phyloP scores from a whole-genome alignment of 1,140 invertebrate genomes.

The Maconellicoccus hirsutus region DNA sequence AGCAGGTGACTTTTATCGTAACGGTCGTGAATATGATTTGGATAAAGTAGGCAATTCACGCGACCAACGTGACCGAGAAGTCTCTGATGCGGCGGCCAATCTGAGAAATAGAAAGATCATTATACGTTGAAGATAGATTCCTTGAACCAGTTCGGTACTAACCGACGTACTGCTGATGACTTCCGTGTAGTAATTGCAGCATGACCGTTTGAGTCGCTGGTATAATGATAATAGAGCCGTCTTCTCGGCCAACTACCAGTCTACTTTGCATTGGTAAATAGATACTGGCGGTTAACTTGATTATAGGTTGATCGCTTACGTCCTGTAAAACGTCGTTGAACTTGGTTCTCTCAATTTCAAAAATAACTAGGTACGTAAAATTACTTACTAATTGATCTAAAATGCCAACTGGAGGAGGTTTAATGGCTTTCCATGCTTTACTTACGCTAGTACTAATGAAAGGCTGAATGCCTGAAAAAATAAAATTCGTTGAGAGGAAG shows the following conservation, averaged over 20 bases:
- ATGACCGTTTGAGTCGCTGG: slow-evolving; percentile 92
- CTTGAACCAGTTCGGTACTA: no score
- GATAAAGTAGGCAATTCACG: slow-evolving; percentile 92
- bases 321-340: no score
- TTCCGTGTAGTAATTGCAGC: slow-evolving; percentile 81
- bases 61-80: slow-evolving; percentile 81
- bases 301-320: slow-evolving; percentile 37
- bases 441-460: slow-evolving; percentile 64
- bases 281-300: slow-evolving; percentile 80
- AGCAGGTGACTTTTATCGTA: slow-evolving; percentile 87
- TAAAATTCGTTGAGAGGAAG: not conserved
- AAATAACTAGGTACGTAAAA: slow-evolving; percentile 8
- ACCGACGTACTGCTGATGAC: slow-evolving; percentile 78
- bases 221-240: slow-evolving; percentile 94
- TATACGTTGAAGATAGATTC: not conserved
- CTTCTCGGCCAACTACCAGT: slow-evolving; percentile 85
- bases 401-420: slow-evolving; percentile 76
- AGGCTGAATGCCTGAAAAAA: slow-evolving; percentile 45
- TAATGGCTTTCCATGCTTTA: slow-evolving; percentile 74
- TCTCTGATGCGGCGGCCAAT: slow-evolving; percentile 81
- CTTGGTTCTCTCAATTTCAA: no score
- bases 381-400: slow-evolving; percentile 68
- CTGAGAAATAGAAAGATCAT: slow-evolving; percentile 38
- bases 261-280: slow-evolving; percentile 87
- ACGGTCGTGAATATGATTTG: slow-evolving; percentile 78